Conservation (phyloP, 2,113 vertebrate species). For the Amia ocellicauda region DNA sequence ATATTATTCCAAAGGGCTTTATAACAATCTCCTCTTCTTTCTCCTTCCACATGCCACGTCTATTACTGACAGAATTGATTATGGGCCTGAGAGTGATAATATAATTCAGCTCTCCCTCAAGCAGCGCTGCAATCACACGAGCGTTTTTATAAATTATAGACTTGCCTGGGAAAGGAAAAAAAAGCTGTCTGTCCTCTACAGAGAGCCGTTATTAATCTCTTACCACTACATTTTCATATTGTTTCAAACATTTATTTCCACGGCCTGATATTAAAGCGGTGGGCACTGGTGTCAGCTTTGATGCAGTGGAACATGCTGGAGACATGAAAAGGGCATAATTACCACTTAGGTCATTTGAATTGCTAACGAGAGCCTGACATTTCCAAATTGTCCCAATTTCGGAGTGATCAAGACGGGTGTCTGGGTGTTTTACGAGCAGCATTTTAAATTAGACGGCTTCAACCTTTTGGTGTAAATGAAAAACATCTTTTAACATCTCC, state of each 20-base stretch:
- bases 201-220: constrained; percentile 76
- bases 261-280: constrained; percentile 67
- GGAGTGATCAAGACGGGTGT: constrained; percentile 58
- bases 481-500: constrained; percentile 17
- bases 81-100: constrained; percentile 74
- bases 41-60: constrained; percentile 38
- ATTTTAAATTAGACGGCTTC: constrained; percentile 47
- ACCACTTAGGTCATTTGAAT: constrained; percentile 72
- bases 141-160: constrained; percentile 67
- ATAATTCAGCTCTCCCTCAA: constrained; percentile 66
- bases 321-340: constrained; percentile 77
- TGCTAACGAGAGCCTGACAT: constrained; percentile 80
- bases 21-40: constrained; percentile 42
- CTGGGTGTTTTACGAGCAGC: constrained; percentile 37
- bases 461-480: constrained; percentile 14
- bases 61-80: constrained; percentile 69
- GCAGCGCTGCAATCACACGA: constrained; percentile 68
- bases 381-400: constrained; percentile 69
- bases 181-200: constrained; percentile 65
- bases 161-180: constrained; percentile 63
- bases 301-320: constrained; percentile 66
- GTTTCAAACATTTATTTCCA: constrained; percentile 72
- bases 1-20: constrained; percentile 50
- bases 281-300: constrained; percentile 69
- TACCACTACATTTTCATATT: constrained; percentile 69